Percentiles rank a stretch among this genome's conserved stretches.
phyloP scores from a whole-genome alignment of 23 tunicate species.

The Aplidium turbinatum region DNA sequence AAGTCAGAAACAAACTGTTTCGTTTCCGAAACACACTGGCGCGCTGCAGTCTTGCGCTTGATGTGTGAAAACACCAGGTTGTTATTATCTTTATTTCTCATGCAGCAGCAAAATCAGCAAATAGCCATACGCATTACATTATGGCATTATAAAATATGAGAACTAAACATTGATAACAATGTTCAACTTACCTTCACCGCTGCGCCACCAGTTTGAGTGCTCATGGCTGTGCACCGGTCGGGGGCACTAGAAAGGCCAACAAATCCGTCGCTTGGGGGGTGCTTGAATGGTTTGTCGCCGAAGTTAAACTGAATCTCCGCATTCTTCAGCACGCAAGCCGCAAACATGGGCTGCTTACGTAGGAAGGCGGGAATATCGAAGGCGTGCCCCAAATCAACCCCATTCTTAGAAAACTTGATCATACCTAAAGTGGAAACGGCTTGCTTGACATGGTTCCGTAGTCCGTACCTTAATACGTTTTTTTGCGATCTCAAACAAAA shows the following conservation, averaged over 20 bases:
- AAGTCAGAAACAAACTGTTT: no score
- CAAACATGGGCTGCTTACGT: constrained; percentile 65
- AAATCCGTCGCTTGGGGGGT: constrained; percentile 53
- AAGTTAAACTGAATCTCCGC: constrained; percentile 83
- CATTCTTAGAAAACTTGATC: constrained; percentile 85
- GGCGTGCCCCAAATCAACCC: constrained; percentile 84
- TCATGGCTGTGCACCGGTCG: constrained; percentile 13
- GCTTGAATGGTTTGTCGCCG: constrained; percentile 70
- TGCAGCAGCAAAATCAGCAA: neutral
- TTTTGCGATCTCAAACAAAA: no score
- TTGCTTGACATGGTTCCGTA: no score
- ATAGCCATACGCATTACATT: neutral
- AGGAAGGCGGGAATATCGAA: constrained; percentile 83
- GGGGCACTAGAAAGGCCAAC: constrained; percentile 58
- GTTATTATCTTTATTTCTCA: no score
- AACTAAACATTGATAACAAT: neutral
- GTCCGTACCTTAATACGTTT: no score
- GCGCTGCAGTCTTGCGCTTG: no score
- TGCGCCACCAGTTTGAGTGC: constrained; percentile 29
- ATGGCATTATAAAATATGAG: neutral
- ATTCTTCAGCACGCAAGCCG: constrained; percentile 88
- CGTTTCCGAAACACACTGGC: no score
- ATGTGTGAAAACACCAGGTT: no score
- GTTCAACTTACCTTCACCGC: constrained; percentile 1
- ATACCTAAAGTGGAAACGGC: constrained; percentile 34